These are phyloP conservation scores for Sepiola atlantica DNA, from an alignment of 2,888 invertebrate species.

Conservation along the genomic window DNA sequence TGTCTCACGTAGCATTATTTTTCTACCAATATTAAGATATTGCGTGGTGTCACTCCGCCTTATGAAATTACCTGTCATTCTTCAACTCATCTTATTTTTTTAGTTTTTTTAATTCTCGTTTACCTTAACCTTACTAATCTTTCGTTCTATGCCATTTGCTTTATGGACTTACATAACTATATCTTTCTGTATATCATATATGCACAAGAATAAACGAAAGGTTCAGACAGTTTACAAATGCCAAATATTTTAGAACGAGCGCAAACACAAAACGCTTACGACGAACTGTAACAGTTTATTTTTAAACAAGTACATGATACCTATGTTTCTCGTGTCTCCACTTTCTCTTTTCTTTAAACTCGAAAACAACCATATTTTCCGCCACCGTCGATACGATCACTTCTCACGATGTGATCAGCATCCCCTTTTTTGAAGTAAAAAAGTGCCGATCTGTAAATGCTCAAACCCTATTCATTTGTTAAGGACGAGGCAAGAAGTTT, in stretches of 20 bases:
- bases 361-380: background rate
- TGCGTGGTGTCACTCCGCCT: no score
- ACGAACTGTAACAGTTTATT: background rate
- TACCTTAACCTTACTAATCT: background rate
- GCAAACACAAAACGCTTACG: background rate
- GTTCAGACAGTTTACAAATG: background rate
- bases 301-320: background rate
- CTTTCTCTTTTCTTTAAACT: background rate
- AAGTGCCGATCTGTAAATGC: background rate
- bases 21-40: no score
- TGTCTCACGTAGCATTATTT: background rate
- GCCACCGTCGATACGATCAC: background rate
- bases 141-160: background rate
- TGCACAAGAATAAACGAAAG: background rate
- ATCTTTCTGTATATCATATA: background rate
- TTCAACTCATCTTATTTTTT: background rate
- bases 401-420: background rate
- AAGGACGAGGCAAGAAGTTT: background rate
- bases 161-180: background rate
- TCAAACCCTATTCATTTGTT: background rate
- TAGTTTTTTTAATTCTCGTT: background rate
- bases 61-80: no score
- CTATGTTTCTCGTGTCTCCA: background rate
- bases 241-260: background rate
- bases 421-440: background rate